These are phyloP conservation scores for Sylvilagus floridanus DNA, from an alignment of 2,797 vertebrate species.

Conservation along the genomic window DNA sequence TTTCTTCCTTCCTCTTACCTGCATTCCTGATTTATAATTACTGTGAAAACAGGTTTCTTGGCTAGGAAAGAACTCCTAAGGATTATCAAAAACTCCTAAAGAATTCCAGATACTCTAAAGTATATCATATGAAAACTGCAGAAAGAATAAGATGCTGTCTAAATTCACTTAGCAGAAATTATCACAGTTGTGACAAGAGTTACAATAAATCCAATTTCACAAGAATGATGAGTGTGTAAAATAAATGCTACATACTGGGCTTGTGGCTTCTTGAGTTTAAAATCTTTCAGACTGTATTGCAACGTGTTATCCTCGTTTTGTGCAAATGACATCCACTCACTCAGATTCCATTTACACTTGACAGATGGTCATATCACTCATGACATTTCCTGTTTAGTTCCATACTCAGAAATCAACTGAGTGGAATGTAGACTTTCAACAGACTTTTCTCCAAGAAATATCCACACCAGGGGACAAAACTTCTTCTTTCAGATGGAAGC, in stretches of 20 bases:
- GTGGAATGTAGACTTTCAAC: conserved; percentile 57
- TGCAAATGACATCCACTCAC: conserved; percentile 78
- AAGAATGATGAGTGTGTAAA: conserved; percentile 29
- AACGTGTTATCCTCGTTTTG: conserved; percentile 70
- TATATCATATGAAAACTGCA: conserved; percentile 41
- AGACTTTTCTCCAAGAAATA: conserved; percentile 56
- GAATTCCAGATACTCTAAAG: conserved; percentile 70
- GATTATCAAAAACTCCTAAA: conserved; percentile 81
- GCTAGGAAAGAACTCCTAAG: conserved; percentile 68
- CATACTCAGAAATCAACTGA: conserved; percentile 80
- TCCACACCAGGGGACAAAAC: conserved; percentile 60
- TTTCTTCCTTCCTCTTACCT: conserved; percentile 75
- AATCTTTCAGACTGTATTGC: conserved; percentile 64
- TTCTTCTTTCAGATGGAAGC: conserved; percentile 60
- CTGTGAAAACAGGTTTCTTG: conserved; percentile 77
- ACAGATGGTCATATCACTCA: conserved; percentile 82
- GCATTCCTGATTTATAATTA: conserved; percentile 82
- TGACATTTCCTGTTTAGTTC: conserved; percentile 78
- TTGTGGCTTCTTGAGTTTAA: conserved; percentile 63
- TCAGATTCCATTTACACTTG: conserved; percentile 81
- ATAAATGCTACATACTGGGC: conserved; percentile 55
- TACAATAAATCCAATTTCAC: conserved; percentile 16
- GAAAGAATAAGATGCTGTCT: conserved; percentile 73
- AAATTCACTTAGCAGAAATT: conserved; percentile 73
- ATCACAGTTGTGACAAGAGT: conserved; percentile 64